phyloP scores from a whole-genome alignment of 2,888 invertebrate genomes.

The Drosophila meridiana region DNA sequence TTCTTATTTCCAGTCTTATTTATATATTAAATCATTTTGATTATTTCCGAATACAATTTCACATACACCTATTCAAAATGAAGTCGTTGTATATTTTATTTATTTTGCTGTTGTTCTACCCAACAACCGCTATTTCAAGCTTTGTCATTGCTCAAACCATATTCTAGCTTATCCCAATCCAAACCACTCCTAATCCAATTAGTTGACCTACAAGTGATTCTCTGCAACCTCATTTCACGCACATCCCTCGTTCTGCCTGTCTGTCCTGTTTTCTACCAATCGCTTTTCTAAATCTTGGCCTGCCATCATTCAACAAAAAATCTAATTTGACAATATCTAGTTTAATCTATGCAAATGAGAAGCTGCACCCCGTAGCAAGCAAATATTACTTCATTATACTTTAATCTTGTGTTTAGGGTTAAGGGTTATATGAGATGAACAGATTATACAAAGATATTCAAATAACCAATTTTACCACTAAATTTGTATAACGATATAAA shows the following conservation, averaged over 20 bases:
- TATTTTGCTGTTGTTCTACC: not conserved
- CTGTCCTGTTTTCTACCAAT: conserved; percentile 10
- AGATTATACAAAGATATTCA: not conserved
- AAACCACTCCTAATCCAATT: conserved; percentile 17
- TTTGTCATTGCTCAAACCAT: not conserved
- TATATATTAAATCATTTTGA: too few species aligned
- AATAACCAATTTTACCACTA: too few species aligned
- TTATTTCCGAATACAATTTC: too few species aligned
- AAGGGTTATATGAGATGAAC: not conserved
- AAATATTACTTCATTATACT: not conserved
- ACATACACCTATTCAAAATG: too few species aligned
- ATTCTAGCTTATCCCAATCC: not conserved
- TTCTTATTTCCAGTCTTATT: too few species aligned
- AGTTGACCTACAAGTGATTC: not conserved
- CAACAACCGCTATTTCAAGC: not conserved
- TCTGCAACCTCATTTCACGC: not conserved
- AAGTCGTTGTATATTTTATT: fast-evolving
- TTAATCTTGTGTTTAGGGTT: conserved; percentile 1
- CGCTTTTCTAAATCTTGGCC: conserved; percentile 31
- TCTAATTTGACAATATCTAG: conserved; percentile 43
- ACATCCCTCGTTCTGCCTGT: not conserved
- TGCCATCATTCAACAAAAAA: conserved; percentile 9
- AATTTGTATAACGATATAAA: not conserved
- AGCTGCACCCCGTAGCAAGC: conserved; percentile 1
- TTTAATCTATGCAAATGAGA: conserved; percentile 66